Evolutionary conservation across 2,113 vertebrate species (phyloP), one percentile per base, ranked within the genome.

Genomic region (Gymnocephalus cernua): DNA sequence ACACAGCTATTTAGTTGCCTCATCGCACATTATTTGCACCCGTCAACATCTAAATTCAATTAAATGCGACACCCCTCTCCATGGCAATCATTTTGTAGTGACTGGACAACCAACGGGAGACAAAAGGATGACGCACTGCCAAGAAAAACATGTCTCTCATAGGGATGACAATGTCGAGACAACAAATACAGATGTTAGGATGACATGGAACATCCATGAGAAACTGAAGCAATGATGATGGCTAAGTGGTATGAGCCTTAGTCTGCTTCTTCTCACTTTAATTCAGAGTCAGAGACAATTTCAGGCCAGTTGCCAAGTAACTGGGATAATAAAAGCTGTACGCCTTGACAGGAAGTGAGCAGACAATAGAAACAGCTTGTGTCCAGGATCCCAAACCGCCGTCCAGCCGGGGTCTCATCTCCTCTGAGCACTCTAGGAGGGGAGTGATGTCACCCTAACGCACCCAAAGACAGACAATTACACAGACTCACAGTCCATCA

Each of bases 371-470:
- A 29, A 74, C 62, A 65, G 65, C 57, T 76, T 48, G 41, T 61
- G 62, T 87, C 66, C 84, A 82, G 58, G 72, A 86, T 82, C 82
- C 75, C 58, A 73, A 84, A 48, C 64, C 62, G 0, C 56, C 62
- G 21, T 79, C 80, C 69, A 67, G 50, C 51, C 58, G 5, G 45
- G 69, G 48, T 80, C 81, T 80, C 77, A 74, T 86, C 86, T 68
- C 80, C 45, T 62, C 32, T 54, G 74, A 90, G 82, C 62, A 4
- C 71, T 63, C 77, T 18, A 78, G 66, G 70, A 76, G 57, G 57
- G 45, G 74, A 59, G 77, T 90, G 85, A 88, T 82, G 85, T 93
- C 83, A 90, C 56, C 53, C 53, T 6, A 56, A 74, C 67, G 48
- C 65, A 65, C 69, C 61, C 73, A 50, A 1, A 82, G 57, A 61